These are phyloP conservation scores for Squalus acanthias DNA, from an alignment of 2,797 vertebrate genomes.

Conservation along the genomic window DNA sequence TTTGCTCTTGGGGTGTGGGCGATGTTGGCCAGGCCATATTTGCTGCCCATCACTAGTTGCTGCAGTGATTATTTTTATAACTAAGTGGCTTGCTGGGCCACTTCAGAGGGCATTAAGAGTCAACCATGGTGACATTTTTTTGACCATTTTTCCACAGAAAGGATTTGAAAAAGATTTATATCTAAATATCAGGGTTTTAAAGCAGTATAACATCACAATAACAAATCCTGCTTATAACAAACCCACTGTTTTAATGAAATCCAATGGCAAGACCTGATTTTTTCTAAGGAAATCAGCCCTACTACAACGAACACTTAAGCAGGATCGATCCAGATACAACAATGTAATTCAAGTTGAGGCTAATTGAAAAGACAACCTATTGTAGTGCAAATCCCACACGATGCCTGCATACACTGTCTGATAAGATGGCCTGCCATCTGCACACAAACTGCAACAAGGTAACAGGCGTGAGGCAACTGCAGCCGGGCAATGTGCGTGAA, in stretches of 20 bases:
- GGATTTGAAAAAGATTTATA: background rate
- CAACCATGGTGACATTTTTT: background rate
- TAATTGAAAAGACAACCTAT: background rate
- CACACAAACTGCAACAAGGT: background rate
- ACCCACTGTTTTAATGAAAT: background rate
- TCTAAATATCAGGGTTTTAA: background rate
- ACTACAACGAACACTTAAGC: background rate
- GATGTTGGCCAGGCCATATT: background rate
- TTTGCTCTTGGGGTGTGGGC: background rate
- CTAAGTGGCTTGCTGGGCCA: background rate
- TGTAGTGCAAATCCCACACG: background rate
- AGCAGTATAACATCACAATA: background rate
- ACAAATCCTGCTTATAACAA: background rate
- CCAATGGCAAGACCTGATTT: background rate
- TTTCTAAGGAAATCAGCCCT: background rate
- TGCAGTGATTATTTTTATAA: background rate
- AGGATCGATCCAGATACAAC: background rate
- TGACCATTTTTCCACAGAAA: background rate
- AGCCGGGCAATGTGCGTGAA: background rate
- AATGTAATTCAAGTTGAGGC: background rate
- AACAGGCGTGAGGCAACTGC: no score
- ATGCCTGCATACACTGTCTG: background rate
- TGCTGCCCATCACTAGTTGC: background rate
- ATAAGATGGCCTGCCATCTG: background rate
- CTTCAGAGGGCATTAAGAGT: background rate